Evolutionary conservation across 2,888 invertebrate species (phyloP).

Genomic region (Chelonus formosanus): DNA sequence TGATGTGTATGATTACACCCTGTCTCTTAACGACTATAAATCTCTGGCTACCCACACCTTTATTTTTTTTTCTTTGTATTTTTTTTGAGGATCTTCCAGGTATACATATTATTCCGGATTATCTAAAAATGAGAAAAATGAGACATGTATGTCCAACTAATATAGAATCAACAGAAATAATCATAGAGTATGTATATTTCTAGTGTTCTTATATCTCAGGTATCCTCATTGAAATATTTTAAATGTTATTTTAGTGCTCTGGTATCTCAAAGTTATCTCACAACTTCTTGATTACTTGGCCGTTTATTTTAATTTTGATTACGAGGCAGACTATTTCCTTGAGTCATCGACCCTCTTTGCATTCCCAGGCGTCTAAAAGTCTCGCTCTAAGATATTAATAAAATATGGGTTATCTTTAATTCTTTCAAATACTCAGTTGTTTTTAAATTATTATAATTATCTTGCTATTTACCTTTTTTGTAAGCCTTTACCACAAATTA

Average conservation of each 20-base stretch:
- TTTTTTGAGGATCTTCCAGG: conserved; percentile 45
- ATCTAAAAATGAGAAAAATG: conserved; percentile 1
- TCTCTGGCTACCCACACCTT: conserved; percentile 44
- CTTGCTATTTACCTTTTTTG: conserved; percentile 16
- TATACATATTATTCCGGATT: conserved; percentile 30
- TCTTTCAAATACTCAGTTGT: conserved; percentile 8
- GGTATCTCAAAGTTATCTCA: too few relatives aligned
- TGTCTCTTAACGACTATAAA: conserved; percentile 63
- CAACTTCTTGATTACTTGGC: not conserved
- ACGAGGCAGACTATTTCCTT: not conserved
- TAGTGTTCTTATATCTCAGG: too few relatives aligned
- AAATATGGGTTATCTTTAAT: conserved; percentile 37
- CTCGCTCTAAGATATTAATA: conserved; percentile 29
- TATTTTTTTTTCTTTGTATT: conserved; percentile 17
- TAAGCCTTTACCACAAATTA: conserved; percentile 23
- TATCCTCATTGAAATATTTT: too few relatives aligned
- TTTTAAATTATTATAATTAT: conserved; percentile 23
- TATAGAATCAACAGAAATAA: too few relatives aligned
- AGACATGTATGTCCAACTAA: not conserved
- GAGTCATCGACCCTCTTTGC: conserved; percentile 15
- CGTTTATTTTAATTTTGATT: conserved; percentile 16
- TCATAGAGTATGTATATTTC: too few relatives aligned
- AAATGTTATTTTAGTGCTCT: too few relatives aligned
- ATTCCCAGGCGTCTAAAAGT: conserved; percentile 5
- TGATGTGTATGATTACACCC: conserved; percentile 65